Evolutionary conservation across 2,113 vertebrate species (phyloP).

Genomic region (Ammodytes marinus): DNA sequence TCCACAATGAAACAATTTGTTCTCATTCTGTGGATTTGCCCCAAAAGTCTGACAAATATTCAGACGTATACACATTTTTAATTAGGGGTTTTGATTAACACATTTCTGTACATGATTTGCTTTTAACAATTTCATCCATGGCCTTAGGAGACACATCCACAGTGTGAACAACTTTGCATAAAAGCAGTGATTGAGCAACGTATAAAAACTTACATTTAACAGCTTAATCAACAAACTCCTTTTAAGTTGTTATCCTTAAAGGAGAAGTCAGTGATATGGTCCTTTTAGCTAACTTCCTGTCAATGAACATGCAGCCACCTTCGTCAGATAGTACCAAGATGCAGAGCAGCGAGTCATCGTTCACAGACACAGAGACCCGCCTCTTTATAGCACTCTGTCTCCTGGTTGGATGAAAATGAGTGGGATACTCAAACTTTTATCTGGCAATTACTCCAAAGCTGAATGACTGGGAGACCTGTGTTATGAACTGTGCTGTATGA

Average conservation of each 20-base stretch:
- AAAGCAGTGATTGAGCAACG: background rate
- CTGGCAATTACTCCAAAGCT: too few species aligned
- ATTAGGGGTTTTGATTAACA: constrained; percentile 14
- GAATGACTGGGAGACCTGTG: too few species aligned
- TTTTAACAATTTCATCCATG: background rate
- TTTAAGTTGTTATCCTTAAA: background rate
- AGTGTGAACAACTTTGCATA: too few species aligned
- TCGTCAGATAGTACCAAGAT: too few species aligned
- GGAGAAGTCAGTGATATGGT: background rate
- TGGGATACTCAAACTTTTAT: too few species aligned
- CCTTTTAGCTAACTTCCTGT: too few species aligned
- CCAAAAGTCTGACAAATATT: background rate
- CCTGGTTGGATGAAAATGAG: too few species aligned
- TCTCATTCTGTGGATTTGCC: constrained; percentile 1
- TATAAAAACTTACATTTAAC: background rate
- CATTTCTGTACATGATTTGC: background rate
- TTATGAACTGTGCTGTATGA: too few species aligned
- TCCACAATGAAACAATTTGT: background rate
- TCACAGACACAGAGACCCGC: too few species aligned
- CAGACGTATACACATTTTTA: background rate
- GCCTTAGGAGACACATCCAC: background rate
- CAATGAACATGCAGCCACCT: too few species aligned
- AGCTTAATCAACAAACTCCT: background rate
- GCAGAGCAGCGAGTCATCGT: too few species aligned
- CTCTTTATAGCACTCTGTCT: too few species aligned